Conservation (phyloP, 2,888 invertebrate genomes). For the Tenthredo livida region DNA sequence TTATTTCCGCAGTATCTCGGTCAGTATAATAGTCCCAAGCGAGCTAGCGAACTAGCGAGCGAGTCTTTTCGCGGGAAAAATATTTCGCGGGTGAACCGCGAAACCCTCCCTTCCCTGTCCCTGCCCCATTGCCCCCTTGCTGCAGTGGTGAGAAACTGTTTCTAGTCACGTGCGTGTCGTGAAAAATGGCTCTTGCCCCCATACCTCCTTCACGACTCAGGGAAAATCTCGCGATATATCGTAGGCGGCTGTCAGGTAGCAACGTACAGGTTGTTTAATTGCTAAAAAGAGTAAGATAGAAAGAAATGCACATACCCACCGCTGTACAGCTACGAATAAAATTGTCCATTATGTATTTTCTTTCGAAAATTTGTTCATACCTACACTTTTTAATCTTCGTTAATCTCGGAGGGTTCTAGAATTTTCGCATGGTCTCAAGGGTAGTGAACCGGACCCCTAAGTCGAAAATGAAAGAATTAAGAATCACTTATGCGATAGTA, state of each 20-base stretch:
- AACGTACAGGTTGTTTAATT: constrained; percentile 49
- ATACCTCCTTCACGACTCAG: constrained; percentile 37
- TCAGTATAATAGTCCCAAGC: not conserved
- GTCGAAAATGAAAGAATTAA: constrained; percentile 25
- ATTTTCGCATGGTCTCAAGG: not conserved
- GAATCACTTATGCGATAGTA: constrained; percentile 30
- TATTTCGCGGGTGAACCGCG: constrained; percentile 14
- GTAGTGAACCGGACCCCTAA: not conserved
- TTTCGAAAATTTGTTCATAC: not conserved
- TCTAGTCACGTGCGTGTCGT: constrained; percentile 53
- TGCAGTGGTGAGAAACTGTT: constrained; percentile 38
- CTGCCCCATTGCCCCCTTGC: not conserved
- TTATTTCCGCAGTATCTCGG: constrained; percentile 16
- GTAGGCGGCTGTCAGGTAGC: constrained; percentile 44
- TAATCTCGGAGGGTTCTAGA: not conserved
- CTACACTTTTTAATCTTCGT: not conserved
- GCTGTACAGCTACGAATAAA: not conserved
- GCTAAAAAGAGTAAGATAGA: constrained; percentile 12
- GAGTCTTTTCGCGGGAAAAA: constrained; percentile 5
- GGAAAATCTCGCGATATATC: constrained; percentile 53
- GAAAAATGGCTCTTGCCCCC: constrained; percentile 39
- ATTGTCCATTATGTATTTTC: not conserved
- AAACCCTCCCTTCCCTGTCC: not conserved
- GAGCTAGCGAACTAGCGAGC: not conserved
- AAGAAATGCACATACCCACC: not conserved